phyloP scores from a whole-genome alignment of 2,888 invertebrate genomes.

The Nemapogon koenigi region DNA sequence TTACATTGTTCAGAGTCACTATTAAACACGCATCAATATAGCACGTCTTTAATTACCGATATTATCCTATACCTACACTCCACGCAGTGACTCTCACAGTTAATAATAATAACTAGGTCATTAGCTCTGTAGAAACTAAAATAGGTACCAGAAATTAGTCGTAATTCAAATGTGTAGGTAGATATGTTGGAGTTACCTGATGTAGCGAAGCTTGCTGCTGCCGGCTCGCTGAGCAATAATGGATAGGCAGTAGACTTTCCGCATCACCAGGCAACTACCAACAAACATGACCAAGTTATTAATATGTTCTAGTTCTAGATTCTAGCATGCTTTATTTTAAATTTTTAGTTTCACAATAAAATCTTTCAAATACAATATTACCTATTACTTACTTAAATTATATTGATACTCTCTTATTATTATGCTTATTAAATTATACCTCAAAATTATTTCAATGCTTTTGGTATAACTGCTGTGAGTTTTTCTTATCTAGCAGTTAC shows the following conservation, averaged over 20 bases:
- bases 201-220: conserved; percentile 67
- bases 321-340: conserved; percentile 1
- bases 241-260: conserved; percentile 68
- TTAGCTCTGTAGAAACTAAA: no score
- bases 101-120: no score
- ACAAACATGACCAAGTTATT: conserved; percentile 48
- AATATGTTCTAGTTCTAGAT: background rate
- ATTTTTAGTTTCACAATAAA: background rate
- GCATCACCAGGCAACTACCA: conserved; percentile 68
- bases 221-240: conserved; percentile 69
- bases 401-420: background rate
- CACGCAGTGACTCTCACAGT: no score
- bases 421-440: background rate
- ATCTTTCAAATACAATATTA: background rate
- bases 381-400: background rate
- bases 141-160: no score
- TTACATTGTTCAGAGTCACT: no score
- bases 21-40: no score
- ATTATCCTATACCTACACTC: no score
- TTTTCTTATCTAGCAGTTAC: no score
- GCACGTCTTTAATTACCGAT: no score
- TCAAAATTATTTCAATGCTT: no score
- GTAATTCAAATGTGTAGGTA: no score
- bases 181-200: conserved; percentile 37
- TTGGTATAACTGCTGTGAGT: no score